A percentile compares a stretch with the other conserved stretches of the same genome.
Conservation (phyloP, 2,113 vertebrate genomes). For the Cyphomyrus discorhynchus region DNA sequence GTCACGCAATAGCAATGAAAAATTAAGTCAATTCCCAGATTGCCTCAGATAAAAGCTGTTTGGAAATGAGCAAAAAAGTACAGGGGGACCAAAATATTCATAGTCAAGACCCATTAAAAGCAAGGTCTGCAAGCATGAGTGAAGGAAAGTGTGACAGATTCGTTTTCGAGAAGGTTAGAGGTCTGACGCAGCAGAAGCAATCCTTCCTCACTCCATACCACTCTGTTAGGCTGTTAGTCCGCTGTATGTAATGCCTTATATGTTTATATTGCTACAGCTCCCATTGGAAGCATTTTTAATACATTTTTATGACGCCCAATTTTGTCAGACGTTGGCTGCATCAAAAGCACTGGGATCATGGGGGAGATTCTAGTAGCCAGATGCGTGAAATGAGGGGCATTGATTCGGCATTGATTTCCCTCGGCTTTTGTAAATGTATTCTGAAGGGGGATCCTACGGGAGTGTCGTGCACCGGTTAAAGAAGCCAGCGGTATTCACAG, state of each 20-base stretch:
- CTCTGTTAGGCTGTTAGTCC: neutral
- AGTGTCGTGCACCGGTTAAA: constrained; percentile 25
- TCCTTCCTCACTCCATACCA: too few relatives aligned
- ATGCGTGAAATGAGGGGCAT: constrained; percentile 17
- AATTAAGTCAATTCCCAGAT: neutral
- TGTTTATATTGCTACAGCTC: neutral
- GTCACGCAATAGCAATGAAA: neutral
- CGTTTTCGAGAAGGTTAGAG: neutral
- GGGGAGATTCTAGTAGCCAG: neutral
- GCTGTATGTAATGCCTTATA: neutral
- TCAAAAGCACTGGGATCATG: neutral
- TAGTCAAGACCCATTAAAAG: neutral
- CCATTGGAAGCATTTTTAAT: neutral
- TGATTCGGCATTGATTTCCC: constrained; percentile 54
- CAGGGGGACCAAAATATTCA: neutral
- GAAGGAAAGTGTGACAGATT: neutral
- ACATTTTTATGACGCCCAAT: neutral
- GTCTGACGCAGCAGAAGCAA: neutral
- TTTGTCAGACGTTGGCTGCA: neutral
- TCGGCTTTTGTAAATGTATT: constrained; percentile 36
- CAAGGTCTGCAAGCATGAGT: neutral
- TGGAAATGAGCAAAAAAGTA: neutral
- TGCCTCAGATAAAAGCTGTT: neutral
- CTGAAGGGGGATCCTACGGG: constrained; percentile 8
- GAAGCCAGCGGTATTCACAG: constrained; percentile 27